Percentiles rank a stretch among this genome's conserved stretches.
Evolutionary conservation across 2,888 invertebrate species (phyloP).

Genomic region (Catocala sponsa): DNA sequence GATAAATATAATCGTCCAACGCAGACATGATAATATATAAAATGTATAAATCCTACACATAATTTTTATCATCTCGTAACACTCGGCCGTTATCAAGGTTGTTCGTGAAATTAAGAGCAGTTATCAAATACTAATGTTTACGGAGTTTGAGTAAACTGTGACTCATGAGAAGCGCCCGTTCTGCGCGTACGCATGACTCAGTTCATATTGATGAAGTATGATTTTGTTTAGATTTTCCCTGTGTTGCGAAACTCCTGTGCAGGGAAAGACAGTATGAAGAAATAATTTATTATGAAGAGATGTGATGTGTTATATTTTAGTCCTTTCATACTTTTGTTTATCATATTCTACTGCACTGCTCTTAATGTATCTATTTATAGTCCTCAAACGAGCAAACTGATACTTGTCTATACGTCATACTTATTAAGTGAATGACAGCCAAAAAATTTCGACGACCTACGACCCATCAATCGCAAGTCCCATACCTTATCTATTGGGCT

Average conservation of each 20-base stretch:
- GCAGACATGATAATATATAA: constrained; percentile 3
- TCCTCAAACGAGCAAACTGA: too few species aligned
- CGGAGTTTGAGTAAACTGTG: constrained; percentile 64
- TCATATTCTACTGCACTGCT: too few species aligned
- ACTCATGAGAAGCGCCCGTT: constrained; percentile 54
- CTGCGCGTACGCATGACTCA: constrained; percentile 19
- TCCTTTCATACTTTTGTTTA: too few species aligned
- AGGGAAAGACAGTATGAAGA: too few species aligned
- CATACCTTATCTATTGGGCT: too few species aligned
- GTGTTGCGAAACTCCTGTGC: neutral
- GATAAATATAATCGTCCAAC: constrained; percentile 8
- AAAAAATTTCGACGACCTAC: too few species aligned
- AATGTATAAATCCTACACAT: neutral
- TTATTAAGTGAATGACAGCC: too few species aligned
- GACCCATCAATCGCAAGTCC: too few species aligned
- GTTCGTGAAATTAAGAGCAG: constrained; percentile 52
- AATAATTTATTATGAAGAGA: too few species aligned
- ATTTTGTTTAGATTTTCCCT: constrained; percentile 15
- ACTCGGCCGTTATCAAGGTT: constrained; percentile 49
- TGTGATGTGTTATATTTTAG: too few species aligned
- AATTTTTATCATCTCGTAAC: constrained; percentile 18
- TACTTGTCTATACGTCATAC: too few species aligned
- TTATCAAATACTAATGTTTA: constrained; percentile 63
- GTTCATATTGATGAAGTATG: constrained; percentile 2
- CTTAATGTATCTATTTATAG: too few species aligned